A percentile compares a stretch with the other conserved stretches of the same genome.
These are phyloP conservation scores for Sinocyclocheilus maitianheensis DNA, from an alignment of 2,113 vertebrate genomes.

Conservation along the genomic window DNA sequence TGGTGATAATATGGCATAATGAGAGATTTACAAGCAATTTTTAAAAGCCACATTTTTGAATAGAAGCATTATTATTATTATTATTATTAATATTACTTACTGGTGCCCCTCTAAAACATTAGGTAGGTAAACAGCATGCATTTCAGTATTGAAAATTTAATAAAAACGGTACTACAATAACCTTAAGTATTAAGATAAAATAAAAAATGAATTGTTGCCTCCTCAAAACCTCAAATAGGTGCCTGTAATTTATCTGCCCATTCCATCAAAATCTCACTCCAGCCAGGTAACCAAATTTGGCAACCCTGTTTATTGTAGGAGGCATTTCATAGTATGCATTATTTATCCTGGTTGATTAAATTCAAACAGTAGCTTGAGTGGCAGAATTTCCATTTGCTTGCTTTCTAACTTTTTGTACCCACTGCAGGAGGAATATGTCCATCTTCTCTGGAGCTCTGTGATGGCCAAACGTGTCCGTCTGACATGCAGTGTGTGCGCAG, in stretches of 20 bases:
- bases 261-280: background rate
- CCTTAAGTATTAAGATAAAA: background rate
- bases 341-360: constrained; percentile 15
- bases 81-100: too few species aligned
- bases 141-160: background rate
- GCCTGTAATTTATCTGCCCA: background rate
- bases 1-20: too few species aligned
- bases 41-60: too few species aligned
- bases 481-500: constrained; percentile 95
- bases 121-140: background rate
- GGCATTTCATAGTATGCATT: background rate
- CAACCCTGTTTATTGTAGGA: background rate
- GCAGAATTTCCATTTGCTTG: background rate
- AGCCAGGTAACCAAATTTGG: background rate
- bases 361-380: background rate
- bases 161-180: background rate
- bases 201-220: background rate
- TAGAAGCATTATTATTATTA: too few species aligned
- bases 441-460: constrained; percentile 82
- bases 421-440: constrained; percentile 85
- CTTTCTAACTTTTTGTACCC: background rate
- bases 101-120: background rate
- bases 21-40: too few species aligned
- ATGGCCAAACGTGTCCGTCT: constrained; percentile 88
- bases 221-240: background rate